Percentiles rank a stretch among this genome's conserved stretches.
Evolutionary conservation across 2,113 vertebrate genomes (phyloP).

Genomic region (Chrysochloris asiatica): DNA sequence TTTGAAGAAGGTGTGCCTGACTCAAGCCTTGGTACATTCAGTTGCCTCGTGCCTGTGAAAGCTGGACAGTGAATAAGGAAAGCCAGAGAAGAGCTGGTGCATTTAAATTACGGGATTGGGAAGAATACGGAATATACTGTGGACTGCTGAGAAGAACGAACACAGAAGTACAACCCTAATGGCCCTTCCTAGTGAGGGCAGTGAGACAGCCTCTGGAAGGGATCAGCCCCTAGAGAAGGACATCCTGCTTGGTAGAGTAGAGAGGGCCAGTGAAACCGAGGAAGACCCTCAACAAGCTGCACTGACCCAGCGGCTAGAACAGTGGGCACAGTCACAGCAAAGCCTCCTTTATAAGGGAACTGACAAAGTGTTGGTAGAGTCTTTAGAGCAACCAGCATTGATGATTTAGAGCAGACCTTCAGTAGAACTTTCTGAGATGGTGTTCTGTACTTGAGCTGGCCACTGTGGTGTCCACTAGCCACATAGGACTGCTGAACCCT

Average conservation of each 20-base stretch:
- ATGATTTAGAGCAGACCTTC: not conserved
- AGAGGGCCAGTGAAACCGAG: too few relatives aligned
- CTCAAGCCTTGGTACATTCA: not conserved
- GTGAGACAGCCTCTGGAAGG: too few relatives aligned
- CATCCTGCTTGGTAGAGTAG: too few relatives aligned
- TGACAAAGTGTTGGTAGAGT: too few relatives aligned
- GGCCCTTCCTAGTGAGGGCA: too few relatives aligned
- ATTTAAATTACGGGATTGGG: not conserved
- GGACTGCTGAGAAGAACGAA: not conserved
- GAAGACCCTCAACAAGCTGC: too few relatives aligned
- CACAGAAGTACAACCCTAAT: not conserved
- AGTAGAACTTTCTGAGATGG: not conserved
- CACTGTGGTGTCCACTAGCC: not conserved
- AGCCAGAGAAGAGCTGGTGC: not conserved
- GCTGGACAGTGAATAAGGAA: too few relatives aligned
- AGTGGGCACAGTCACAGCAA: too few relatives aligned
- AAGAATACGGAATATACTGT: not conserved
- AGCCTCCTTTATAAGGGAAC: too few relatives aligned
- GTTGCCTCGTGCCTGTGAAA: not conserved
- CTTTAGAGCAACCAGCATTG: not conserved
- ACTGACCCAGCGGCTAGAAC: too few relatives aligned
- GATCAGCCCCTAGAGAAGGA: too few relatives aligned
- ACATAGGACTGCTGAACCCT: not conserved
- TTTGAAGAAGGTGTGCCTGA: not conserved
- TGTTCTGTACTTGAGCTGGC: not conserved